Percentiles rank a stretch among this genome's conserved stretches.
Conservation (phyloP, 2,113 vertebrate genomes). For the Myiopsitta monachus region DNA sequence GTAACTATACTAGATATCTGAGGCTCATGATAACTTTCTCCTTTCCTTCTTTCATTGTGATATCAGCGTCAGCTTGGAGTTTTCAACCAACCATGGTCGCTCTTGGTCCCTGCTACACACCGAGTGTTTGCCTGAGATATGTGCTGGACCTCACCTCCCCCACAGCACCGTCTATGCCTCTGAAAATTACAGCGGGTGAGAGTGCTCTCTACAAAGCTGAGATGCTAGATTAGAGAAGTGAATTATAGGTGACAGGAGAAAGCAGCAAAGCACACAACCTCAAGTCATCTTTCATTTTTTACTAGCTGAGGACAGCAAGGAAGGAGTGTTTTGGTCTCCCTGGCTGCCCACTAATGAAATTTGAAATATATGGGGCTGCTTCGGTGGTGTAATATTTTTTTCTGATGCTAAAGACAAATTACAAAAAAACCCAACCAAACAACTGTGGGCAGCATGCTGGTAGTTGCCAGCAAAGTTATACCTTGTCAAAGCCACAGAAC, state of each 20-base stretch:
- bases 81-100: constrained; percentile 93
- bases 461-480: background rate
- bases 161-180: constrained; percentile 96
- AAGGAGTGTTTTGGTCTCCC: background rate
- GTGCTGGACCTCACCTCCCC: constrained; percentile 90
- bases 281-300: background rate
- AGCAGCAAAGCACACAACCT: background rate
- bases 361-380: background rate
- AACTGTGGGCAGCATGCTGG: background rate
- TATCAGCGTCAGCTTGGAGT: constrained; percentile 88
- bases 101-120: constrained; percentile 94
- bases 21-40: background rate
- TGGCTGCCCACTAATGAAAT: background rate
- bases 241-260: background rate
- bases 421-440: background rate
- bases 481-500: background rate
- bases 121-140: constrained; percentile 92
- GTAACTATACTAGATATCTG: background rate
- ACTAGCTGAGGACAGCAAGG: background rate
- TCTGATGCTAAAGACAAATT: background rate
- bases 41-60: background rate
- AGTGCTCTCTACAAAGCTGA: background rate
- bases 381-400: background rate
- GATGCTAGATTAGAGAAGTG: background rate
- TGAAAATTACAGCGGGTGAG: constrained; percentile 97